These are phyloP conservation scores for Notarius lentiginosus DNA, from an alignment of 2,113 vertebrate species.

Conservation along the genomic window DNA sequence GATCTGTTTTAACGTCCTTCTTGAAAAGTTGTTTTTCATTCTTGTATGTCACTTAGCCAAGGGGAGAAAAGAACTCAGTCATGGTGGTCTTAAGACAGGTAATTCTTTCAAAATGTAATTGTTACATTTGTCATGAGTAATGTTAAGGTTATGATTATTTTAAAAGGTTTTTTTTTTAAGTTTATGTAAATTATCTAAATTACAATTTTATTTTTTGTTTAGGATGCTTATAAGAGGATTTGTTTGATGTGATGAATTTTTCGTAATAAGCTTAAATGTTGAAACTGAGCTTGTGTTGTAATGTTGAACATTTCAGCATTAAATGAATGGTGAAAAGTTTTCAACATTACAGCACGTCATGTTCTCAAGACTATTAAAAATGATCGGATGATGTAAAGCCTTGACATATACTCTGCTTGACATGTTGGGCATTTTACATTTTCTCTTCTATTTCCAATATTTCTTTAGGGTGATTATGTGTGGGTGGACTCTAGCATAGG, in stretches of 20 bases:
- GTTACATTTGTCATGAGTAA: neutral
- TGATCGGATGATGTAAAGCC: neutral
- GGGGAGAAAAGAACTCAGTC: slow-evolving; percentile 25
- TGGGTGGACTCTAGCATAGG: slow-evolving; percentile 79
- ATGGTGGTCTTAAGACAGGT: slow-evolving; percentile 75
- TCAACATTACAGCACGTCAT: neutral
- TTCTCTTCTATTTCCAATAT: neutral
- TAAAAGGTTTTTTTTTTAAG: neutral
- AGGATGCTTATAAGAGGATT: neutral
- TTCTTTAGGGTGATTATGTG: slow-evolving; percentile 86
- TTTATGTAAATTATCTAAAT: neutral
- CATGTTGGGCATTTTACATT: neutral
- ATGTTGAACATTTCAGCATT: neutral
- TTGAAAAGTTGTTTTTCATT: neutral
- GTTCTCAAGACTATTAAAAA: neutral
- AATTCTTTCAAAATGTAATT: slow-evolving; percentile 28
- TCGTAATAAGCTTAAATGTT: neutral
- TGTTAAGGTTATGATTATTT: neutral
- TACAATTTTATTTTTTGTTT: neutral
- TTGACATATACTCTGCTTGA: neutral
- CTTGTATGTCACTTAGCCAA: slow-evolving; percentile 36
- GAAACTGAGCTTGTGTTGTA: neutral
- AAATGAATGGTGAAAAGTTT: neutral
- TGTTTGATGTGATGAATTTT: neutral
- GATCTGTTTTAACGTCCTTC: neutral